Base-by-base conservation (phyloP, 2,797 vertebrate species). In the Adrianichthys oophorus region DNA sequence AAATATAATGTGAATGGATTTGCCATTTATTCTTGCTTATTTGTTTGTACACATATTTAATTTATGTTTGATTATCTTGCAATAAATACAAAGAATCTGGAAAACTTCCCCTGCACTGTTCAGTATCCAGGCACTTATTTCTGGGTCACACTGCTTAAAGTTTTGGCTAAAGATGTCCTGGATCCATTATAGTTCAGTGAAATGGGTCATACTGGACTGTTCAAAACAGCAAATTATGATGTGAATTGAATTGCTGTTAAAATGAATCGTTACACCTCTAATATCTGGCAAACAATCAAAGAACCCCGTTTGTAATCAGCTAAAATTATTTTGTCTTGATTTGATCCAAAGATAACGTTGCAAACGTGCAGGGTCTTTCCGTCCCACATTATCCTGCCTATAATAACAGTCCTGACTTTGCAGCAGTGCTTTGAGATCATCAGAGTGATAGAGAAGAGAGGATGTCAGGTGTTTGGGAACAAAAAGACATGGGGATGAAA, bases 381-480 rank as follows among this genome's bases (percentile, higher is more conserved):
- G 59, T 64, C 74, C 51, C 17, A 54, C 46, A 24, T 55, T 61
- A 65, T 62, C 68, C 68, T 75, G 68, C 58, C 59, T 68, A 68
- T 42, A 41, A 67, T 79, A 78, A 70, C 58, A 76, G 58, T 59
- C 62, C 63, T 67, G 65, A 79, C 64, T 85, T 73, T 78, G 74
- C 59, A 76, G 74, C 66, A 24, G 67, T 43, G 71, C 65, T 87
- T 82, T 62, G 60, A 80, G 86, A 91, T 87, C 52, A 26, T 59
- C 56, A 40, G 51, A 50, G 60, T 43, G 86, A 89, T 90, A 85
- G 53, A 66, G 56, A 78, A 71, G 59, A 78, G 77, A 79, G 81
- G 85, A 73, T 55, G 42, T 76, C 83, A 87, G 88, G 87, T 88
- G 90, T 79, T 76, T 63, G 71, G 68, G 79, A 90, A 90, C 86